A percentile compares a stretch with the other conserved stretches of the same genome.
Evolutionary conservation across 2,888 invertebrate species (phyloP).

Genomic region (Heliothis peltigera): DNA sequence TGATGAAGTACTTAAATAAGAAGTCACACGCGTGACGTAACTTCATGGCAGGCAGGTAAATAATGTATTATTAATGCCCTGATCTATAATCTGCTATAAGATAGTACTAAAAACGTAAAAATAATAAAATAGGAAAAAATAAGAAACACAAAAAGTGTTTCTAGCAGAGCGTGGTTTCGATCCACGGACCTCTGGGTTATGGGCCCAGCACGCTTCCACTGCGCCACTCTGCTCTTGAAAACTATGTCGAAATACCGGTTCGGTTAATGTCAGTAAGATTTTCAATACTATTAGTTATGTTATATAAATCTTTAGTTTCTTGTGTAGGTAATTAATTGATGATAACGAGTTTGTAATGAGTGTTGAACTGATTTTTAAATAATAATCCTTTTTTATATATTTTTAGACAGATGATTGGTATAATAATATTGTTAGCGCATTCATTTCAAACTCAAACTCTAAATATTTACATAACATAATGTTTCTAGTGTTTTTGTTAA

Average conservation of each 20-base stretch:
- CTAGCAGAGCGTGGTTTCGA: constrained; percentile 96
- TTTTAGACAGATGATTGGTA: too few species aligned
- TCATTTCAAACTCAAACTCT: too few species aligned
- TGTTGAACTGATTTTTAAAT: too few species aligned
- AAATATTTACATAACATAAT: too few species aligned
- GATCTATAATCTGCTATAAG: background rate
- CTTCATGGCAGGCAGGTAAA: background rate
- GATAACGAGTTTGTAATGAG: too few species aligned
- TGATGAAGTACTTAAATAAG: background rate
- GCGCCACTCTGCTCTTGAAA: constrained; percentile 93
- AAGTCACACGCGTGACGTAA: background rate
- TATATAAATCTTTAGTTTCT: too few species aligned
- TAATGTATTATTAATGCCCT: background rate
- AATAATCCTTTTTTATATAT: too few species aligned
- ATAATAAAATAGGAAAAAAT: constrained; percentile 18
- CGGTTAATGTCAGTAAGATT: background rate
- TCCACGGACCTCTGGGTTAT: constrained; percentile 97
- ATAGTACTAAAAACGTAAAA: background rate
- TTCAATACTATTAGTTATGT: background rate
- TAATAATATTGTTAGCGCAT: too few species aligned
- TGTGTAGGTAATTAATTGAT: too few species aligned
- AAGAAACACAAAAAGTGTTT: constrained; percentile 65
- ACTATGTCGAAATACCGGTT: constrained; percentile 57
- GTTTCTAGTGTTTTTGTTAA: too few species aligned
- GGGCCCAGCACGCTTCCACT: constrained; percentile 96